phyloP scores from a whole-genome alignment of 2,888 invertebrate genomes.

The Unio pictorum region DNA sequence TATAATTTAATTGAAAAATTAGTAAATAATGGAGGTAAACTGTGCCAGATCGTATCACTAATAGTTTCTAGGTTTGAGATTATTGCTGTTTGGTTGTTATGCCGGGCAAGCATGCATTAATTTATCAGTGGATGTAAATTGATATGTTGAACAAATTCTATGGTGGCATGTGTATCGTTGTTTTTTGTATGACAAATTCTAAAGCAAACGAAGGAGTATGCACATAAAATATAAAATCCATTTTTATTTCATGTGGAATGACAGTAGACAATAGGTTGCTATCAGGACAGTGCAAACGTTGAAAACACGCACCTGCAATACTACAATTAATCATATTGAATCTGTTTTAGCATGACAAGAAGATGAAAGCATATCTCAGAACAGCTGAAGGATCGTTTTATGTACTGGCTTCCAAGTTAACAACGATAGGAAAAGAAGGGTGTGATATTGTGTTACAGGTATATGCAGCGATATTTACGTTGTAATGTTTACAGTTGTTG shows the following conservation, averaged over 20 bases:
- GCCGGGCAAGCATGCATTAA: constrained; percentile 37
- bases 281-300: background rate
- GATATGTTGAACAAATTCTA: constrained; percentile 10
- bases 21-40: background rate
- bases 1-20: no score
- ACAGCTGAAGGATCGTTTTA: constrained; percentile 61
- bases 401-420: constrained; percentile 68
- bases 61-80: constrained; percentile 57
- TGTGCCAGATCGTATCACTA: background rate
- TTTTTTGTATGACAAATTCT: constrained; percentile 7
- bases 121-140: constrained; percentile 37
- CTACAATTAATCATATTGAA: no score
- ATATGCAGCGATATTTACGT: constrained; percentile 10
- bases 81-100: constrained; percentile 63
- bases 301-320: no score
- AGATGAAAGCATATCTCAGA: constrained; percentile 67
- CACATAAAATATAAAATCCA: constrained; percentile 2
- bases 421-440: constrained; percentile 70
- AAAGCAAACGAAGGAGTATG: background rate
- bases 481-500: background rate
- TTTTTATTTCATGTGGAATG: constrained; percentile 1
- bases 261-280: constrained; percentile 8
- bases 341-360: constrained; percentile 13
- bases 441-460: constrained; percentile 71
- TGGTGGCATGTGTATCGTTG: background rate